Conservation (phyloP, 2,797 vertebrate genomes). For the Anabas testudineus region DNA sequence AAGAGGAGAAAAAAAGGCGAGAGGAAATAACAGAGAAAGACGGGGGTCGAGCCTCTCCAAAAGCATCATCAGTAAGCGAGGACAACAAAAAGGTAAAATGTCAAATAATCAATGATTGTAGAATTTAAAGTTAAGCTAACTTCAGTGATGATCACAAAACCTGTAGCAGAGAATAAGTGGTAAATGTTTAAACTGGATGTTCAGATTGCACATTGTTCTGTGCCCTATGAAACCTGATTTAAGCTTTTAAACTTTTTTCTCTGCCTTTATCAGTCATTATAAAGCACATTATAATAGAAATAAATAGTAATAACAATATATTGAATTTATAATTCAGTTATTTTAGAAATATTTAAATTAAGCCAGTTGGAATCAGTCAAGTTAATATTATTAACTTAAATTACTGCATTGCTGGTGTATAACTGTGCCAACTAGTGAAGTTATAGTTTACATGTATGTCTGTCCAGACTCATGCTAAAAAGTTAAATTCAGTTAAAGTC, state of each 20-base stretch:
- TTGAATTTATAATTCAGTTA: no score
- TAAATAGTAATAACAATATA: no score
- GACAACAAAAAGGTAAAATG: constrained; percentile 87
- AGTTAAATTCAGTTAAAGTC: no score
- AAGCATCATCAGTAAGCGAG: constrained; percentile 78
- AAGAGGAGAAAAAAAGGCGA: constrained; percentile 89
- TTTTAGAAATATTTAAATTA: no score
- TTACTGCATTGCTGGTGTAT: no score
- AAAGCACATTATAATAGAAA: background rate
- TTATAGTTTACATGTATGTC: no score
- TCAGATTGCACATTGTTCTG: background rate
- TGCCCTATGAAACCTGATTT: background rate
- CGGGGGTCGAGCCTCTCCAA: constrained; percentile 75
- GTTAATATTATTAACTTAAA: no score
- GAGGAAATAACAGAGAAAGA: constrained; percentile 85
- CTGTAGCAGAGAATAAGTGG: background rate
- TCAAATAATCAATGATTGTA: background rate
- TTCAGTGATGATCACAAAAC: constrained; percentile 2
- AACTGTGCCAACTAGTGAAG: no score
- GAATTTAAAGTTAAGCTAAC: background rate
- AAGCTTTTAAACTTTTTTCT: background rate
- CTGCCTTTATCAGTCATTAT: background rate
- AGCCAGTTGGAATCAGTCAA: no score
- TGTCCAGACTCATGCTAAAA: no score
- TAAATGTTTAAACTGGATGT: background rate